Conservation (phyloP, 2,113 vertebrate genomes). For the Octodon degus region DNA sequence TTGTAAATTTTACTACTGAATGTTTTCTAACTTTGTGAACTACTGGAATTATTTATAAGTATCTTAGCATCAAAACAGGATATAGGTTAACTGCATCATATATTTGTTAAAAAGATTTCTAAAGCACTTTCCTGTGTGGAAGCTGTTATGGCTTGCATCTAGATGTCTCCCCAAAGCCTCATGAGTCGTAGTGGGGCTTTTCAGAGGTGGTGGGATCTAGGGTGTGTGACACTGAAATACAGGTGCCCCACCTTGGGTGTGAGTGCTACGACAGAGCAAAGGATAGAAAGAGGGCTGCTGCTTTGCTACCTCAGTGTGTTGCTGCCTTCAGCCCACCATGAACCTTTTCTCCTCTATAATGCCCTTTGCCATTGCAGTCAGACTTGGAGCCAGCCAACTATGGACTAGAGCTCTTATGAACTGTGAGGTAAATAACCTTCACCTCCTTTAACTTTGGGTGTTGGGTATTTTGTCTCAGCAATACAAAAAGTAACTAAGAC, state of each 20-base stretch:
- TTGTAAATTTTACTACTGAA: constrained; percentile 34
- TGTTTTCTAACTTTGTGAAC: constrained; percentile 4
- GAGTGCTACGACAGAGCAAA: background rate
- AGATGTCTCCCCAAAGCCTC: background rate
- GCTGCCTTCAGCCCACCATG: background rate
- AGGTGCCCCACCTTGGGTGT: background rate
- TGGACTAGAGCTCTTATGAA: background rate
- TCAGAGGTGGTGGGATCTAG: background rate
- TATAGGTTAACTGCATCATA: background rate
- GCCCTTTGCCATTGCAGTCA: background rate
- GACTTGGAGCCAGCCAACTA: background rate
- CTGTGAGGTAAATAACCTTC: background rate
- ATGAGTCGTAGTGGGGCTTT: background rate
- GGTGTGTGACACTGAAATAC: background rate
- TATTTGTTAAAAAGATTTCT: constrained; percentile 13
- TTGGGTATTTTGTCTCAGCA: background rate
- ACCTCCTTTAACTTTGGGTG: background rate
- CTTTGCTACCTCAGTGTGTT: background rate
- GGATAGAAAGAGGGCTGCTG: background rate
- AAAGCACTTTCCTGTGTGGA: background rate
- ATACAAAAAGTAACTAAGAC: background rate
- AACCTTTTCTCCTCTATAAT: background rate
- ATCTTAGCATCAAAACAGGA: background rate
- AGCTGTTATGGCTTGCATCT: background rate
- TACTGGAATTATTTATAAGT: constrained; percentile 31